phyloP scores from a whole-genome alignment of 2,113 vertebrate genomes.

The Dipodomys stephensi region DNA sequence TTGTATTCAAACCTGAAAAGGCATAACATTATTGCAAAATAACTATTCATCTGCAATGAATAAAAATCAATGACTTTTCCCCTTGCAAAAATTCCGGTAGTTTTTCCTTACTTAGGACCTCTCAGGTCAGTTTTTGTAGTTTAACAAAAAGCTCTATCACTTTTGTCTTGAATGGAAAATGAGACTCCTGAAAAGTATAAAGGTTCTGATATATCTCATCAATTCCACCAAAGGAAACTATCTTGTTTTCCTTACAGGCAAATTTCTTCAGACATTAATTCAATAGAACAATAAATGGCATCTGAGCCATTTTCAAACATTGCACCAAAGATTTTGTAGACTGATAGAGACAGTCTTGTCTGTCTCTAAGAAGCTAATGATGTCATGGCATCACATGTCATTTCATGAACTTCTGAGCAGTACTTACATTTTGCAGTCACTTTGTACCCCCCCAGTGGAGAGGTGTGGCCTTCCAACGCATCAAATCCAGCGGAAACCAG shows the following conservation, averaged over 20 bases:
- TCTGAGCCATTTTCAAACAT: slow-evolving; percentile 10
- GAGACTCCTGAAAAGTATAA: not conserved
- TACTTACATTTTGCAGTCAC: slow-evolving; percentile 92
- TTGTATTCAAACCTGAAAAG: not conserved
- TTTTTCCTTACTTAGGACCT: slow-evolving; percentile 20
- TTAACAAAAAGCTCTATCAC: slow-evolving; percentile 1
- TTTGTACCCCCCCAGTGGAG: slow-evolving; percentile 91
- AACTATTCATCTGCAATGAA: not conserved
- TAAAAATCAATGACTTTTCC: slow-evolving; percentile 9
- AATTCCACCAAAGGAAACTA: not conserved
- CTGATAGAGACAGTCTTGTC: not conserved
- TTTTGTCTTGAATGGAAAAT: slow-evolving; percentile 18
- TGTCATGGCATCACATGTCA: not conserved
- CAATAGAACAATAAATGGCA: not conserved
- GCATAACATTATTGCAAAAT: not conserved
- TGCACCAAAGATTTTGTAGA: not conserved
- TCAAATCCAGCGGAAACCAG: slow-evolving; percentile 92
- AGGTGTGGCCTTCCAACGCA: slow-evolving; percentile 90
- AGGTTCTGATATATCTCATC: not conserved
- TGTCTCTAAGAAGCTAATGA: slow-evolving; percentile 14
- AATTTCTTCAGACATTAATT: slow-evolving; percentile 4
- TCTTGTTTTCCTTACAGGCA: slow-evolving; percentile 46
- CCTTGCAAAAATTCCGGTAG: not conserved
- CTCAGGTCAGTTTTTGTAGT: not conserved
- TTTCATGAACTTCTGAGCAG: not conserved